Conservation (phyloP, 2,888 invertebrate genomes). For the Cephus nigrinus region DNA sequence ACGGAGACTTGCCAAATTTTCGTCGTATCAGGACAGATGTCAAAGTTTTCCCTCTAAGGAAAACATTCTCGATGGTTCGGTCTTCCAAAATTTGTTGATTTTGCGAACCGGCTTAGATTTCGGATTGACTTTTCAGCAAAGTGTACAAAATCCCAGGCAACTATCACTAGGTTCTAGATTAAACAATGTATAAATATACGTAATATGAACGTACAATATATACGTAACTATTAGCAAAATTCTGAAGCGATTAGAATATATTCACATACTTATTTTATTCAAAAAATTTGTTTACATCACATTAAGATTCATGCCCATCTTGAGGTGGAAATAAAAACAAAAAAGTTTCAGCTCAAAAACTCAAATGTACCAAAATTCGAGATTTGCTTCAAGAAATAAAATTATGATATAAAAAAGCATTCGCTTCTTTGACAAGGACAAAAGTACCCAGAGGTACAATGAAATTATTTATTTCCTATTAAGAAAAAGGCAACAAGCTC, state of each 20-base stretch:
- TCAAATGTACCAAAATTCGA: background rate
- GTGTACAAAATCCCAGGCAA: background rate
- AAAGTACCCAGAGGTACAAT: background rate
- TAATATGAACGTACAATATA: too few relatives aligned
- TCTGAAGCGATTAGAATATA: background rate
- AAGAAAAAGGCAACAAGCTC: background rate
- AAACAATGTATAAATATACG: background rate
- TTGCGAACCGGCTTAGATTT: too few relatives aligned
- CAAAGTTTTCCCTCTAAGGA: background rate
- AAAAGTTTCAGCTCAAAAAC: background rate
- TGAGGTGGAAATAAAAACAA: background rate
- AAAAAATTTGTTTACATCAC: too few relatives aligned
- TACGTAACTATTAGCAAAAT: background rate
- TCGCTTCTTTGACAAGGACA: background rate
- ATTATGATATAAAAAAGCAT: background rate
- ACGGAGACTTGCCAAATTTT: background rate
- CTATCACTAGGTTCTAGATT: background rate
- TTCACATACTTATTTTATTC: background rate
- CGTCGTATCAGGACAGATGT: background rate
- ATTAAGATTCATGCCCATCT: background rate
- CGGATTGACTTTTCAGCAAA: too few relatives aligned
- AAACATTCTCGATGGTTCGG: background rate
- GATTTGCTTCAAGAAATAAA: background rate
- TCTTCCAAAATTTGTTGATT: background rate
- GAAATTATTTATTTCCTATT: background rate